Conservation (phyloP, 2,888 invertebrate genomes). For the Synergus gifuensis region DNA sequence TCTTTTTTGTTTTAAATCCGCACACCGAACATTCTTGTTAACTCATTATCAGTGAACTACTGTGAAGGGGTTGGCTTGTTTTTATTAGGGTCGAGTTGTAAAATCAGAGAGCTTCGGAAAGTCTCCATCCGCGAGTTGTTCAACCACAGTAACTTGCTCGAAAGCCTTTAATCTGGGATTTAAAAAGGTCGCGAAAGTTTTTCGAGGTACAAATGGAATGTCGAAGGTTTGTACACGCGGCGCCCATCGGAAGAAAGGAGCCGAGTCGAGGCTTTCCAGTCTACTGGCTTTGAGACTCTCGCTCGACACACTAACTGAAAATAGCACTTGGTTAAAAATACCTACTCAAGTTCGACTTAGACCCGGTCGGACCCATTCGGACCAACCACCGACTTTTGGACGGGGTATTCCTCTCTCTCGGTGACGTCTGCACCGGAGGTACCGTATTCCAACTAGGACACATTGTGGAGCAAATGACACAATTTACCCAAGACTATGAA, state of each 20-base stretch:
- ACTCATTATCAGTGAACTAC: conserved; percentile 3
- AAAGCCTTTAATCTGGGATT: conserved; percentile 42
- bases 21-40: conserved; percentile 12
- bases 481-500: background rate
- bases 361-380: conserved; percentile 54
- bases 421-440: conserved; percentile 14
- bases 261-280: conserved; percentile 60
- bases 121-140: conserved; percentile 34
- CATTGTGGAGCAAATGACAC: conserved; percentile 32
- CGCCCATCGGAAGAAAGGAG: conserved; percentile 57
- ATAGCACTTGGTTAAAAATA: conserved; percentile 71
- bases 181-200: conserved; percentile 41
- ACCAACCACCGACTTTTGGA: conserved; percentile 49
- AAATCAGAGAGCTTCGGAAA: conserved; percentile 35
- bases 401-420: conserved; percentile 44
- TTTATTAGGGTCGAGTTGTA: conserved; percentile 31
- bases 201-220: conserved; percentile 41
- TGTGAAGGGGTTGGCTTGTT: conserved; percentile 20
- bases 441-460: conserved; percentile 17
- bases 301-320: conserved; percentile 68
- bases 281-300: conserved; percentile 62
- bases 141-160: conserved; percentile 37
- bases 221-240: conserved; percentile 51
- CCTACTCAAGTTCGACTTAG: conserved; percentile 58
- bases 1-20: background rate